phyloP scores from a whole-genome alignment of 2,113 vertebrate genomes.

The Neomonachus schauinslandi region DNA sequence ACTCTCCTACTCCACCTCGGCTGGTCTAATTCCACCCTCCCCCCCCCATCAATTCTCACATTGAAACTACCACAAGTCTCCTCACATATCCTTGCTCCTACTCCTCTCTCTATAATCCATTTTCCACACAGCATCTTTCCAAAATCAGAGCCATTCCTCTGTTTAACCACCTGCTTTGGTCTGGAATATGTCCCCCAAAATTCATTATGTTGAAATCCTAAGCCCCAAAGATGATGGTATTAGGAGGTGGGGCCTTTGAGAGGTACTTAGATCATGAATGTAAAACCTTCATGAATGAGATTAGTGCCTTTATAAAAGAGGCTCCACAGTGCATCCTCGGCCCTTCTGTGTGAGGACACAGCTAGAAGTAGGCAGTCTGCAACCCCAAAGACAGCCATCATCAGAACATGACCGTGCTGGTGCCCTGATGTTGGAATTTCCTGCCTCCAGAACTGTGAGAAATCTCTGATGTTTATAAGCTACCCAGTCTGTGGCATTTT shows the following conservation, averaged over 20 bases:
- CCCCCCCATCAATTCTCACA: neutral
- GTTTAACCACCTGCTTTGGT: neutral
- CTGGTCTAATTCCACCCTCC: neutral
- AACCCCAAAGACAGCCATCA: neutral
- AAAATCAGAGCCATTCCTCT: neutral
- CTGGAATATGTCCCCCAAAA: neutral
- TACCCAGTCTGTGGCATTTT: neutral
- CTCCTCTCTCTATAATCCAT: neutral
- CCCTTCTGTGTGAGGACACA: neutral
- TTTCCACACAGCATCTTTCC: conserved; percentile 24
- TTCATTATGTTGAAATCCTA: neutral
- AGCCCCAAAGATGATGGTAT: neutral
- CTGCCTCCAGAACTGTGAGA: neutral
- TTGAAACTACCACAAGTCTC: neutral
- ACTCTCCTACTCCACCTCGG: neutral
- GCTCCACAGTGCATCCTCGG: neutral
- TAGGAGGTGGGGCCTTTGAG: neutral
- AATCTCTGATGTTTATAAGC: neutral
- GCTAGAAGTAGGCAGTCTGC: neutral
- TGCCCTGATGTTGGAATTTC: neutral
- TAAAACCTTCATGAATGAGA: neutral
- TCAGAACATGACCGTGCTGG: neutral
- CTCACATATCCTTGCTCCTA: neutral
- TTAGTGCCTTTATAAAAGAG: neutral
- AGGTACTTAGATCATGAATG: neutral